Evolutionary conservation across 1,140 invertebrate species (phyloP).

Genomic region (Akabosia matsudoensis): DNA sequence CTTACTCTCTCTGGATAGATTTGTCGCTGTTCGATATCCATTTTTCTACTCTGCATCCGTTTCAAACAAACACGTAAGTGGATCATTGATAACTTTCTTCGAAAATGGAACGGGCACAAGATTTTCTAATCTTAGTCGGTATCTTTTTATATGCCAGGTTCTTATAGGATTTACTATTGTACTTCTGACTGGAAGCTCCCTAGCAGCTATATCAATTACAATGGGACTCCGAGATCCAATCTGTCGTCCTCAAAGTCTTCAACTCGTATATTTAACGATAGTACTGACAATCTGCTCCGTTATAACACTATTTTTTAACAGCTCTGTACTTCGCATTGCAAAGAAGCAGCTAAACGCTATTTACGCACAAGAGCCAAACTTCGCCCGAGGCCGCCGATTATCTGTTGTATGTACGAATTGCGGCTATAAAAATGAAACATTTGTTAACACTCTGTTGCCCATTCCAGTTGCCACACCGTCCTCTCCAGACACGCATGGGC

Average conservation of each 20-base stretch:
- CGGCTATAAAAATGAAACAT: conserved; percentile 43
- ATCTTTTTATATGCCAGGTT: conserved; percentile 35
- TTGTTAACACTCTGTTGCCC: conserved; percentile 36
- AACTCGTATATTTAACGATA: conserved; percentile 43
- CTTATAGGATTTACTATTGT: conserved; percentile 44
- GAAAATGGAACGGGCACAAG: neutral
- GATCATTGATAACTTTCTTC: neutral
- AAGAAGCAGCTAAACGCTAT: conserved; percentile 46
- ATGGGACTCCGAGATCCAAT: conserved; percentile 39
- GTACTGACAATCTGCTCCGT: conserved; percentile 45
- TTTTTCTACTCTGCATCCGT: conserved; percentile 44
- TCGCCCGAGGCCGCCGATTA: conserved; percentile 16
- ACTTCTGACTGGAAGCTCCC: conserved; percentile 29
- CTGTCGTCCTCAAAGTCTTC: conserved; percentile 43
- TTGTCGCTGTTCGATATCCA: conserved; percentile 43
- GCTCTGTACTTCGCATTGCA: conserved; percentile 43
- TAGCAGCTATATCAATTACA: conserved; percentile 41
- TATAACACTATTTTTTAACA: conserved; percentile 46
- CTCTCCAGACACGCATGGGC: neutral
- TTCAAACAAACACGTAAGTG: conserved; percentile 44
- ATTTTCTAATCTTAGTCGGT: neutral
- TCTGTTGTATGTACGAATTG: conserved; percentile 46
- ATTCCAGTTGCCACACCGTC: neutral
- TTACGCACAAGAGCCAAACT: conserved; percentile 36
- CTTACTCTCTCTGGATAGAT: conserved; percentile 44